Conservation (phyloP, 2,797 vertebrate species). For the Ciconia nigra region DNA sequence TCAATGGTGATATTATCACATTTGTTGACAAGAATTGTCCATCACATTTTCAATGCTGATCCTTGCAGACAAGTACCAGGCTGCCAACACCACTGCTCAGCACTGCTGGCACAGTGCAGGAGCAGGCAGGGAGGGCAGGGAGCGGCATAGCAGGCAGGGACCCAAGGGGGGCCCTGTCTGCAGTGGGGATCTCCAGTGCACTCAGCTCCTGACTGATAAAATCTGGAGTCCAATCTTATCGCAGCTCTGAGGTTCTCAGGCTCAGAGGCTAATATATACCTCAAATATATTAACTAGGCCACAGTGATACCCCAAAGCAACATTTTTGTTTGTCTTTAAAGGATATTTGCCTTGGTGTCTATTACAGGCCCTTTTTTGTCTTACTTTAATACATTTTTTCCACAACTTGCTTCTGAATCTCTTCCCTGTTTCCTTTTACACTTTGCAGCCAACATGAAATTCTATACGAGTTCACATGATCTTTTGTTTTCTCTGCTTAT, state of each 20-base stretch:
- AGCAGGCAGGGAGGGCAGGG: not conserved
- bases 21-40: not conserved
- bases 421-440: not conserved
- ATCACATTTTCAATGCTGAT: not conserved
- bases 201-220: not conserved
- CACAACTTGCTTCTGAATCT: not conserved
- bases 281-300: not conserved
- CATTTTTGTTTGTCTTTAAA: not conserved
- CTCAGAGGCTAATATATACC: no score
- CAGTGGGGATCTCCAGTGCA: not conserved
- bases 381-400: not conserved
- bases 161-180: not conserved
- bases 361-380: not conserved
- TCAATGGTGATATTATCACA: not conserved
- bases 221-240: not conserved
- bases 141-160: fast-evolving
- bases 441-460: not conserved
- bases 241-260: not conserved
- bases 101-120: not conserved
- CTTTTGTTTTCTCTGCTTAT: not conserved
- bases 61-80: not conserved
- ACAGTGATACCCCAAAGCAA: not conserved
- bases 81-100: not conserved
- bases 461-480: not conserved
- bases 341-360: not conserved